Evolutionary conservation across 2,888 invertebrate species (phyloP), one percentile per base, ranked within the genome.

Genomic region (Catocala nupta): DNA sequence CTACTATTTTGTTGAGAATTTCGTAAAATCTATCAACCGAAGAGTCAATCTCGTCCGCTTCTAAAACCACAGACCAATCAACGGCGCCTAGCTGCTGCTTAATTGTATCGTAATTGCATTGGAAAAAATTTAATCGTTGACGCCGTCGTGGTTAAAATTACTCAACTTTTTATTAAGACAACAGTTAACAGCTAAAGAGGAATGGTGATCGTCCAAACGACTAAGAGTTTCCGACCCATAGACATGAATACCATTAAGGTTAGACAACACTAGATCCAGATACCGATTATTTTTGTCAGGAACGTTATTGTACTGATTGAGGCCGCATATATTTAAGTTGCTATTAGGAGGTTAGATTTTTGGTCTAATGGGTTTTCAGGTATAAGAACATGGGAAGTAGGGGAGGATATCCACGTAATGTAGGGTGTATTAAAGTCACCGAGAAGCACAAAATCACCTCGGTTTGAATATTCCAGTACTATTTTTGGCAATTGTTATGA

Each of bases 211-310:
- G 42, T 43, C 42, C 10, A 43, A 43, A 43, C 42, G 42, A 43
- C 42, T n/a, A n/a, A n/a, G n/a, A n/a, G n/a, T n/a, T n/a, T n/a
- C n/a, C n/a, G n/a, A n/a, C n/a, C n/a, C n/a, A 43, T 43, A 43
- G 3, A 43, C 42, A 7, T 43, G 42, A 43, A 43, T 10, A 10
- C 3, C 9, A 11, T 11, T 43, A 7, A 43, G 42, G 10, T 43
- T 43, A 43, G 42, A 10, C 10, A 43, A 43, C 42, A 43, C 42
- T 25, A 57, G 13, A 25, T 48, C 48, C 5, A 13, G 48, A 9
- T 7, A 48, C 13, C 48, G 25, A 48, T 48, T 48, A 13, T 48
- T 48, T 48, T 48, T 48, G 7, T 48, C 12, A 43, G 42, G 42
- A 5, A 43, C 11, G 11, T 43, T 43, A 43, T 43, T 43, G 11